Conservation (phyloP, 2,888 invertebrate genomes). For the Chaitophorus viminalis region DNA sequence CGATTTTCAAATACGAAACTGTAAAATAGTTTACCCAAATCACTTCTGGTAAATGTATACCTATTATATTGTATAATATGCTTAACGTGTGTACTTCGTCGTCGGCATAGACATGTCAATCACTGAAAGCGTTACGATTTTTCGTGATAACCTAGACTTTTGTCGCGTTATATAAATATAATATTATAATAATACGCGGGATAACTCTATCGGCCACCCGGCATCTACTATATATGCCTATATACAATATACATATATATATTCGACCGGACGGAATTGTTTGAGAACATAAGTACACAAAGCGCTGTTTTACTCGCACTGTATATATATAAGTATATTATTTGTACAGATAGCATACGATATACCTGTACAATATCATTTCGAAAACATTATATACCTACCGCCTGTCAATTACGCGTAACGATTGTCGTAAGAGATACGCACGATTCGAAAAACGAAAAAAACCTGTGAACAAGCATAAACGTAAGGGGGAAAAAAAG, state of each 20-base stretch:
- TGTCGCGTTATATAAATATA: too few species aligned
- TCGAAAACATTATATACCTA: conserved; percentile 12
- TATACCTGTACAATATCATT: background rate
- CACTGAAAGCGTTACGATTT: too few species aligned
- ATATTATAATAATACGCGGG: too few species aligned
- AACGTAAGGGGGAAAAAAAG: conserved; percentile 9
- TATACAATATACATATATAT: too few species aligned
- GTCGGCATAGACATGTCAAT: too few species aligned
- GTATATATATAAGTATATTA: background rate
- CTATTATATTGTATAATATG: too few species aligned
- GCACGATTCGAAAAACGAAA: background rate
- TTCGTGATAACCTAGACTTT: too few species aligned
- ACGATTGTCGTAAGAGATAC: conserved; percentile 42
- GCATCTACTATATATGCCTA: too few species aligned
- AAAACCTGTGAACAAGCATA: conserved; percentile 36
- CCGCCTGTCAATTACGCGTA: conserved; percentile 8
- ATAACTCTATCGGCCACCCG: background rate
- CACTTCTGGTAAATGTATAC: too few species aligned
- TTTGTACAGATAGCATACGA: background rate
- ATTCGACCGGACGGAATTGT: too few species aligned
- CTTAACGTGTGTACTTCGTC: too few species aligned
- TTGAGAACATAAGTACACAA: background rate
- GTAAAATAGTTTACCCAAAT: background rate
- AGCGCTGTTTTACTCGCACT: background rate
- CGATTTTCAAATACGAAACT: background rate